Percentiles rank a stretch among this genome's conserved stretches.
Evolutionary conservation across 35 echinoderm and acorn worm species (phyloP).

Genomic region (Apostichopus californicus): DNA sequence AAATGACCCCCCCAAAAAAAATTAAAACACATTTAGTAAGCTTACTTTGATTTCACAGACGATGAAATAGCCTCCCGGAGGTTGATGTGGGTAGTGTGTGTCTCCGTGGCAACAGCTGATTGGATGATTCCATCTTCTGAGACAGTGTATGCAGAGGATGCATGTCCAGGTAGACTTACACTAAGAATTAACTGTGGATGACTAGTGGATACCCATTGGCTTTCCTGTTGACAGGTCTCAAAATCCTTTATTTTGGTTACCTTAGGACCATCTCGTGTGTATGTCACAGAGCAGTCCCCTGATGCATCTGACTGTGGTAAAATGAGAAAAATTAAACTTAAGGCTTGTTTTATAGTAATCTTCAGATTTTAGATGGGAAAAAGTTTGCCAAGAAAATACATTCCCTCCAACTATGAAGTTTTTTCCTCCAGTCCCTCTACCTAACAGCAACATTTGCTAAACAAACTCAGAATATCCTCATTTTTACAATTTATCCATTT

Average conservation of each 20-base stretch:
- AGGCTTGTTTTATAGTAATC: background rate
- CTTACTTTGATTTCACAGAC: conserved; percentile 73
- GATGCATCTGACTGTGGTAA: conserved; percentile 73
- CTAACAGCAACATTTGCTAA: background rate
- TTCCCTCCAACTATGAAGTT: too few relatives aligned
- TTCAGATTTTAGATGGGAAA: background rate
- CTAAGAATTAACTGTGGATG: conserved; percentile 70
- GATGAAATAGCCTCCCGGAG: conserved; percentile 70
- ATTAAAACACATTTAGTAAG: background rate
- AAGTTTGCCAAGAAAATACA: too few relatives aligned
- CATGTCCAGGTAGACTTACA: conserved; percentile 70
- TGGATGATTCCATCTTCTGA: conserved; percentile 69
- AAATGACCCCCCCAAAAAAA: background rate
- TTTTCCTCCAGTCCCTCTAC: too few relatives aligned
- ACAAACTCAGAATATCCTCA: too few relatives aligned
- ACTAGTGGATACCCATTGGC: conserved; percentile 38
- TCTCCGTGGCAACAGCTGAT: conserved; percentile 80
- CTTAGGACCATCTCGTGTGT: conserved; percentile 45
- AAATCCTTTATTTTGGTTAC: conserved; percentile 66
- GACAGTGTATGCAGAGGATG: conserved; percentile 60
- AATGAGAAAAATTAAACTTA: background rate
- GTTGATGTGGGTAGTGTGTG: conserved; percentile 66
- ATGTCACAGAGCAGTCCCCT: conserved; percentile 76
- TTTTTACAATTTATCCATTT: too few relatives aligned
- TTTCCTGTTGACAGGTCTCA: conserved; percentile 48